Percentiles rank a stretch among this genome's conserved stretches.
These are phyloP conservation scores for Theodoxus fluviatilis DNA, from an alignment of 2,888 invertebrate genomes.

Conservation along the genomic window DNA sequence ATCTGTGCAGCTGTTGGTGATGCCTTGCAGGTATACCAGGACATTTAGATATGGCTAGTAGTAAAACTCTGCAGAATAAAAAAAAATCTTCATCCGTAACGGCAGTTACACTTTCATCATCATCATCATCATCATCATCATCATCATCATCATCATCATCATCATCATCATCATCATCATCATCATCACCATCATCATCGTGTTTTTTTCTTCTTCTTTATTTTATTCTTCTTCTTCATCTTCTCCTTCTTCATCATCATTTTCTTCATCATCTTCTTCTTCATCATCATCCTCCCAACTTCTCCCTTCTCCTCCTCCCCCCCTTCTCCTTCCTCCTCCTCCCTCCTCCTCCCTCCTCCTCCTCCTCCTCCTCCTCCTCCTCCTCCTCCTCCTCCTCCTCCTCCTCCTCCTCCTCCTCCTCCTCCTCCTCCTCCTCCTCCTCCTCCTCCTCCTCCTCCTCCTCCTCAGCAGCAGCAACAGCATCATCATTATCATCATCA, in stretches of 20 bases:
- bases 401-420: constrained; percentile 13
- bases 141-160: constrained; percentile 21
- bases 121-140: neutral
- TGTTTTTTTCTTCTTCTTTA: neutral
- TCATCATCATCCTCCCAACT: constrained; percentile 21
- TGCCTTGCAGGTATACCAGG: too few relatives aligned
- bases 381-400: neutral
- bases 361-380: neutral
- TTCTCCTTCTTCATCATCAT: constrained; percentile 25
- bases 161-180: constrained; percentile 21
- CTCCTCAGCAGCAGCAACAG: constrained; percentile 3
- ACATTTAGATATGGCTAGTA: too few relatives aligned
- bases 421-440: constrained; percentile 13
- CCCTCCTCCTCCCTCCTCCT: neutral
- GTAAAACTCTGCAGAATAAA: too few relatives aligned
- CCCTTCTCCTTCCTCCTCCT: neutral
- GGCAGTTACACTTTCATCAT: neutral
- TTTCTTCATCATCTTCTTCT: constrained; percentile 16
- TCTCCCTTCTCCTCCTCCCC: neutral
- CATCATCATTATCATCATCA: constrained; percentile 23
- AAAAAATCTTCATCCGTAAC: too few relatives aligned
- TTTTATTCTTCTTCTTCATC: constrained; percentile 27
- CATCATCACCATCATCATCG: constrained; percentile 21
- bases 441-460: constrained; percentile 7
- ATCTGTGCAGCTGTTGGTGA: too few relatives aligned